Evolutionary conservation across 2,888 invertebrate species (phyloP).

Genomic region (Clanis bilineata): DNA sequence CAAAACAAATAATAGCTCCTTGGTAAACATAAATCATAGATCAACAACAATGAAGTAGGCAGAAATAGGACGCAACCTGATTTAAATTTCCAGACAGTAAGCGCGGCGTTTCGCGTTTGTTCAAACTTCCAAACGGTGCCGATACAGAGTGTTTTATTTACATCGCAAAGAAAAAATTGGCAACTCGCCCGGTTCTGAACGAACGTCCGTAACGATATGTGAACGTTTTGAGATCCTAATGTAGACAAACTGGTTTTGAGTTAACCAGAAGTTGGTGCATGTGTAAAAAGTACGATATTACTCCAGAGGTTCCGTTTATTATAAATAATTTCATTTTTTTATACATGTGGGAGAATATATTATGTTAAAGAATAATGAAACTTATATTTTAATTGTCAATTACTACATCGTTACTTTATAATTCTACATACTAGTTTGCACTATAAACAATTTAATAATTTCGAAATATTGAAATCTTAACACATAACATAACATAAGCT

Average conservation of each 20-base stretch:
- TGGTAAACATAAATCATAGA: conserved; percentile 28
- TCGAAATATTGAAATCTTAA: too few species aligned
- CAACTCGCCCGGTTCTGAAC: conserved; percentile 56
- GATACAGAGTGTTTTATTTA: conserved; percentile 66
- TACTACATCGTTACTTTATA: too few species aligned
- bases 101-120: conserved; percentile 33
- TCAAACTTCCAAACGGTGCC: conserved; percentile 47
- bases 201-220: conserved; percentile 48
- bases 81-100: conserved; percentile 47
- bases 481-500: too few species aligned
- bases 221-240: conserved; percentile 52
- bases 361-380: too few species aligned
- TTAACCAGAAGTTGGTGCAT: conserved; percentile 36
- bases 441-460: too few species aligned
- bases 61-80: conserved; percentile 36
- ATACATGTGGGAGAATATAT: too few species aligned
- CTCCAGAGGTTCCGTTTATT: background rate
- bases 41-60: conserved; percentile 13
- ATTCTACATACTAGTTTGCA: too few species aligned
- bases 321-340: too few species aligned
- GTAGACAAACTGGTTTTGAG: conserved; percentile 50
- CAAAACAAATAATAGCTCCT: conserved; percentile 19
- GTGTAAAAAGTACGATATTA: background rate
- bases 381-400: too few species aligned
- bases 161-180: conserved; percentile 69